A percentile compares a stretch with the other conserved stretches of the same genome.
phyloP scores from a whole-genome alignment of 2,113 vertebrate genomes.

The chimpanzee (Pan troglodytes) region DNA sequence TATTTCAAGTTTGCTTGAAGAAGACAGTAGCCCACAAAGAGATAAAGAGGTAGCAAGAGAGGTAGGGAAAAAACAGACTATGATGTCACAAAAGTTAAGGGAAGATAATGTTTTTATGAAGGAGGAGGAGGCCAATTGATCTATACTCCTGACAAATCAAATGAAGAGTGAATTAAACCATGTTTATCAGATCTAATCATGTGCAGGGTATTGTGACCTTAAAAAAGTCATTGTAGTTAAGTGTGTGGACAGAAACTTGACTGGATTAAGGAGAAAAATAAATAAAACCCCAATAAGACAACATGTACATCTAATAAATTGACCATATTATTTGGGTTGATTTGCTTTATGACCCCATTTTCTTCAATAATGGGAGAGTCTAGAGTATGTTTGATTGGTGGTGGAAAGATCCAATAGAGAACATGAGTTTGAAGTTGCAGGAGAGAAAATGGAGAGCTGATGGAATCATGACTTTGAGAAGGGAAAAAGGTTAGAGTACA shows the following conservation, averaged over 20 bases:
- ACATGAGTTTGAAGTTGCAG: not conserved
- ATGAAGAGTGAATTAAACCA: not conserved
- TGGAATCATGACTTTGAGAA: not conserved
- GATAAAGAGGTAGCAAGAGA: not conserved
- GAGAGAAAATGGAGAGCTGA: not conserved
- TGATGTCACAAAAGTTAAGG: not conserved
- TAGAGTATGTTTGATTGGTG: not conserved
- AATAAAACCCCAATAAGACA: not conserved
- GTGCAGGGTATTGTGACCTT: not conserved
- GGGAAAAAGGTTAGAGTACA: not conserved
- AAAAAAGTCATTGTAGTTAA: not conserved
- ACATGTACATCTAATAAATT: not conserved
- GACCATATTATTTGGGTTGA: not conserved
- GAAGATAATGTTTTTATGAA: not conserved
- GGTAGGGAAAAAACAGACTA: not conserved
- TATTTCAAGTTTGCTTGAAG: not conserved
- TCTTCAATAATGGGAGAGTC: not conserved
- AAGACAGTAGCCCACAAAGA: not conserved
- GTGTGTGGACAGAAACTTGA: not conserved
- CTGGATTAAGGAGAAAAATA: not conserved
- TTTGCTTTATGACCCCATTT: not conserved
- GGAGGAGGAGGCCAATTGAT: not conserved
- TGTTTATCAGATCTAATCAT: not conserved
- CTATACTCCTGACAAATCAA: not conserved
- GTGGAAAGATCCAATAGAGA: not conserved